Conservation (phyloP, 1,140 invertebrate genomes). For the Microplitis demolitor region DNA sequence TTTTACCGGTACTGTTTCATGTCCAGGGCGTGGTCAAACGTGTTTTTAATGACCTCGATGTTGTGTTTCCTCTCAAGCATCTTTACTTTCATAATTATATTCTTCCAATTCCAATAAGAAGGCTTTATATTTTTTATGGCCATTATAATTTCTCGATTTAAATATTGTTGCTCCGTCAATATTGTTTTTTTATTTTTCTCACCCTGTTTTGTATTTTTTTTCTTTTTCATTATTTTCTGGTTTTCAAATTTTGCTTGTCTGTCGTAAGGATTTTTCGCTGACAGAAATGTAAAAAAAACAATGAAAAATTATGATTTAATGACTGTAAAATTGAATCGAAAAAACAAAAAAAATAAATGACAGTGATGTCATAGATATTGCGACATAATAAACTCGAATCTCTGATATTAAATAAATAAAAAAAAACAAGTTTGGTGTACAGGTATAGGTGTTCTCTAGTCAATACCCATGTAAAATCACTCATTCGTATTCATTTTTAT, state of each 20-base stretch:
- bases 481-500: neutral
- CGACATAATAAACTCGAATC: neutral
- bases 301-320: too few species aligned
- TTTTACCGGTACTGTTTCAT: constrained; percentile 50
- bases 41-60: constrained; percentile 40
- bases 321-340: neutral
- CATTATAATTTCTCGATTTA: constrained; percentile 41
- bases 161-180: constrained; percentile 28
- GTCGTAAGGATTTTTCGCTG: too few species aligned
- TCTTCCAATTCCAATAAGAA: constrained; percentile 34
- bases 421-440: neutral
- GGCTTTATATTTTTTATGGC: constrained; percentile 34
- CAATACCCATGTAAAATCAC: neutral
- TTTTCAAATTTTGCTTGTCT: neutral
- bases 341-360: neutral
- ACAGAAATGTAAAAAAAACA: too few species aligned
- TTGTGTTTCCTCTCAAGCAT: constrained; percentile 41
- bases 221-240: neutral
- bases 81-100: constrained; percentile 43
- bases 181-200: constrained; percentile 1
- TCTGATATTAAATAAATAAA: neutral
- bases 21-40: constrained; percentile 51
- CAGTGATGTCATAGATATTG: constrained; percentile 1
- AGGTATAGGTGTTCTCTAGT: constrained; percentile 1
- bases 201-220: constrained; percentile 5